phyloP scores from a whole-genome alignment of 2,113 vertebrate species.

The Colistium nudipinnis region DNA sequence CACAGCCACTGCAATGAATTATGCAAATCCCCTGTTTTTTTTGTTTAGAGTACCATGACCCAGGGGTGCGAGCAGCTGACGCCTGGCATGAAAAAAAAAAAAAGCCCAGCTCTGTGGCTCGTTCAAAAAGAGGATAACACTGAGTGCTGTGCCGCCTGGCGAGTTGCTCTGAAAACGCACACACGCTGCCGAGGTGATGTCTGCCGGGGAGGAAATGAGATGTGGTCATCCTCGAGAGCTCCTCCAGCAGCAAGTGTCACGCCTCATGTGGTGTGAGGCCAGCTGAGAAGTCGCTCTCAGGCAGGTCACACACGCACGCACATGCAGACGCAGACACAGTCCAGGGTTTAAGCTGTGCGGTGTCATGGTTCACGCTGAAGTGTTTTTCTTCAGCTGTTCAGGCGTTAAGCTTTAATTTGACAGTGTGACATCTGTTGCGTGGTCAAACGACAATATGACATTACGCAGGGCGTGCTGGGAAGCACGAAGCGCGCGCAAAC shows the following conservation, averaged over 20 bases:
- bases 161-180: slow-evolving; percentile 47
- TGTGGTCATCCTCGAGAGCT: slow-evolving; percentile 52
- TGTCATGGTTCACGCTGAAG: slow-evolving; percentile 65
- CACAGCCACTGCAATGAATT: slow-evolving; percentile 76
- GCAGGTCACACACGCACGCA: slow-evolving; percentile 37
- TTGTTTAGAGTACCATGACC: slow-evolving; percentile 74
- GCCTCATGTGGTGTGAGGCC: slow-evolving; percentile 40
- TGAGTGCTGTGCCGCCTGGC: slow-evolving; percentile 30
- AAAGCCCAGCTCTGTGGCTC: slow-evolving; percentile 35
- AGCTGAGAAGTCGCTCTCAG: slow-evolving; percentile 19
- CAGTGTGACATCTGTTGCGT: slow-evolving; percentile 68
- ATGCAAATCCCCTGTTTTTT: slow-evolving; percentile 78
- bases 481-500: slow-evolving; percentile 18
- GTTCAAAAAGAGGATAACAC: slow-evolving; percentile 41
- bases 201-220: slow-evolving; percentile 22
- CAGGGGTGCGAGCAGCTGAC: slow-evolving; percentile 69
- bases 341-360: slow-evolving; percentile 53
- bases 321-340: slow-evolving; percentile 21
- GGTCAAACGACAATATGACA: slow-evolving; percentile 22
- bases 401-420: slow-evolving; percentile 76
- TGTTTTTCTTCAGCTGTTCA: slow-evolving; percentile 56
- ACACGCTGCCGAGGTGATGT: slow-evolving; percentile 6
- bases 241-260: slow-evolving; percentile 48
- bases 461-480: not conserved
- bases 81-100: slow-evolving; percentile 58